phyloP scores from a whole-genome alignment of 2,888 invertebrate genomes.

The Apocheima hispidaria region DNA sequence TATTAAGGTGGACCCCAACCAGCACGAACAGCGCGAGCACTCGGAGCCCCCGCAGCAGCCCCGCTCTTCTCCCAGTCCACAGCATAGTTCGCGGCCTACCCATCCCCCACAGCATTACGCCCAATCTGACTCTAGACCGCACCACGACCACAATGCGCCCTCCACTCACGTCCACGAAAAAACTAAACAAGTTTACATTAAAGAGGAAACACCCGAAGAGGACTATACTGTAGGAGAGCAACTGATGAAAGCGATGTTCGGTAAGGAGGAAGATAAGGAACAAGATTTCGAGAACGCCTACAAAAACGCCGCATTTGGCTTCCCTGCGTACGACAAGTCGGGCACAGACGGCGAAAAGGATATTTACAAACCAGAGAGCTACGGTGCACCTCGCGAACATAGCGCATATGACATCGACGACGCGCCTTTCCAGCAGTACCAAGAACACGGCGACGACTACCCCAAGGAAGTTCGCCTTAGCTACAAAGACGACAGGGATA shows the following conservation, averaged over 20 bases:
- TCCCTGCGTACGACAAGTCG: slow-evolving; percentile 68
- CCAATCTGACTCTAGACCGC: slow-evolving; percentile 24
- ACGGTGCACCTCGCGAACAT: slow-evolving; percentile 62
- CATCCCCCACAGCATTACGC: slow-evolving; percentile 35
- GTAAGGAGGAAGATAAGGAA: slow-evolving; percentile 74
- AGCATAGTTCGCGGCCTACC: slow-evolving; percentile 38
- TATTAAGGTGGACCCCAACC: slow-evolving; percentile 67
- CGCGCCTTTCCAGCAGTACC: slow-evolving; percentile 71
- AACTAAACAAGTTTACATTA: slow-evolving; percentile 68
- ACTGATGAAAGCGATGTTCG: slow-evolving; percentile 62
- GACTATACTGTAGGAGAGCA: slow-evolving; percentile 65
- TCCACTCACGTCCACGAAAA: slow-evolving; percentile 65
- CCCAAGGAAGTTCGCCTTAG: slow-evolving; percentile 67
- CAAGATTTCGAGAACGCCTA: slow-evolving; percentile 80
- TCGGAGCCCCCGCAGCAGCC: slow-evolving; percentile 44
- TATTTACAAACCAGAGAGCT: slow-evolving; percentile 70
- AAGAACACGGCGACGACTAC: slow-evolving; percentile 67
- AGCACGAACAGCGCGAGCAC: slow-evolving; percentile 55
- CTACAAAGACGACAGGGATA: slow-evolving; percentile 73
- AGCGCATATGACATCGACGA: slow-evolving; percentile 63
- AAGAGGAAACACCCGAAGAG: slow-evolving; percentile 70
- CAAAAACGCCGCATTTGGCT: slow-evolving; percentile 76
- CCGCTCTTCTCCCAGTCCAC: slow-evolving; percentile 37
- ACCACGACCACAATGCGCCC: slow-evolving; percentile 40
- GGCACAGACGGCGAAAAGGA: slow-evolving; percentile 65